Base-by-base conservation (phyloP, 2,888 invertebrate species). In the Ecdyonurus torrentis region DNA sequence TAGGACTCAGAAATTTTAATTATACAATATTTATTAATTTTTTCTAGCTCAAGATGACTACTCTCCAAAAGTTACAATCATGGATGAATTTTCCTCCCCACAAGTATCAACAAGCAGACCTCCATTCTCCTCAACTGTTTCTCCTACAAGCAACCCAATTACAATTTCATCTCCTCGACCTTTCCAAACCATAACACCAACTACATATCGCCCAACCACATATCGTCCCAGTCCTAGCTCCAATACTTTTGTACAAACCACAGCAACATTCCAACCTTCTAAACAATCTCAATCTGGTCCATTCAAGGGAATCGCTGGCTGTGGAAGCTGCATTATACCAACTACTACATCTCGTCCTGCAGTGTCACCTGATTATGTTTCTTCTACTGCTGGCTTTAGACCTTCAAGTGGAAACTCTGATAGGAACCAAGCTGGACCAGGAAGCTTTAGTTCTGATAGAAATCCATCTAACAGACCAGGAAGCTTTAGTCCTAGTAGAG, bases 251-350 rank as follows among this genome's bases (percentile, higher is more conserved):
- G 65, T 67, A 67, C 66, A 66, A 58, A 66, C 66, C 24, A 61
- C 58, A 58, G 64, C 64, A 53, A 65, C 67, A 58, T 61, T 68
- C 2, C 60, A 62, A n/a, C 62, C 64, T 10, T 58, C 64, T 10
- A 53, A 63, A 20, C 23, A 7, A 15, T 25, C 24, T 2, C 25
- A 58, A 24, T 20, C n/a, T 1, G 24, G 18, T 10, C 18, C 23
- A 23, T 63, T 60, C 65, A 61, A 60, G 66, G 76, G 77, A 20
- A 72, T 70, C 3, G 78, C 75, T 63, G 78, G 82, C 1, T 84
- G 84, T 67, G 81, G 81, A 23, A 77, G 78, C 65, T 84, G 84
- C 69, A 80, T 81, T 65, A 74, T 83, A 59, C 80, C 83, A 1
- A 77, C 79, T 2, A 78, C 80, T 1, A 75, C 78, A 0, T 61